Evolutionary conservation across 2,113 vertebrate species (phyloP).

Genomic region (Ciconia boyciana): DNA sequence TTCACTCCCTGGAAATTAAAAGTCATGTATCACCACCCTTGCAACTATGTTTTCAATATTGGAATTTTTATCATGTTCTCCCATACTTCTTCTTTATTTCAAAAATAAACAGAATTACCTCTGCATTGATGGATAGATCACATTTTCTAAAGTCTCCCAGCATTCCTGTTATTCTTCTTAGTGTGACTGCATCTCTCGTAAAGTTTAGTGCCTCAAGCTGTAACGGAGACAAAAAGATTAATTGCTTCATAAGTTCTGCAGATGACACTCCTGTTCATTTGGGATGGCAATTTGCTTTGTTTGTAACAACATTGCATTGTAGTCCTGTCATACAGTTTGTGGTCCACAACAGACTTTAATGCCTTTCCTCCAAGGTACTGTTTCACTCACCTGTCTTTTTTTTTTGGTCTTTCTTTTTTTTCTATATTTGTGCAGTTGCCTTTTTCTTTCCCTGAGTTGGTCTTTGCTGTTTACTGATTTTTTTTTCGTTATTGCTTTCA

Average conservation of each 20-base stretch:
- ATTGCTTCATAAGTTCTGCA: conserved; percentile 52
- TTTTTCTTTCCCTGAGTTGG: neutral
- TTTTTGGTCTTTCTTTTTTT: neutral
- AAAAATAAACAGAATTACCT: neutral
- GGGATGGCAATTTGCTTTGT: neutral
- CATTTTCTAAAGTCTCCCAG: neutral
- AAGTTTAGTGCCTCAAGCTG: neutral
- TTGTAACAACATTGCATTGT: neutral
- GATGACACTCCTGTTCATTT: conserved; percentile 15
- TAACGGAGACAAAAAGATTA: conserved; percentile 16
- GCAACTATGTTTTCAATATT: neutral
- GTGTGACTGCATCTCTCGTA: neutral
- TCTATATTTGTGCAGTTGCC: neutral
- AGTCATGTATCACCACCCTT: neutral
- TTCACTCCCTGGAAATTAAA: neutral
- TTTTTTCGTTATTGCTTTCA: neutral
- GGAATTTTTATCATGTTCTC: neutral
- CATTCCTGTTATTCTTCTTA: neutral
- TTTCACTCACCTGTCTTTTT: neutral
- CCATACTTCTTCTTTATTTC: neutral
- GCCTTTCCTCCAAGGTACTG: neutral
- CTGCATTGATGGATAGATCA: neutral
- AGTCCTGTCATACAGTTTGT: neutral
- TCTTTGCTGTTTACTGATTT: neutral
- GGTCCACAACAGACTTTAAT: neutral